A percentile compares a stretch with the other conserved stretches of the same genome.
Evolutionary conservation across 1,140 invertebrate genomes (phyloP).

Genomic region (Camponotus pennsylvanicus): DNA sequence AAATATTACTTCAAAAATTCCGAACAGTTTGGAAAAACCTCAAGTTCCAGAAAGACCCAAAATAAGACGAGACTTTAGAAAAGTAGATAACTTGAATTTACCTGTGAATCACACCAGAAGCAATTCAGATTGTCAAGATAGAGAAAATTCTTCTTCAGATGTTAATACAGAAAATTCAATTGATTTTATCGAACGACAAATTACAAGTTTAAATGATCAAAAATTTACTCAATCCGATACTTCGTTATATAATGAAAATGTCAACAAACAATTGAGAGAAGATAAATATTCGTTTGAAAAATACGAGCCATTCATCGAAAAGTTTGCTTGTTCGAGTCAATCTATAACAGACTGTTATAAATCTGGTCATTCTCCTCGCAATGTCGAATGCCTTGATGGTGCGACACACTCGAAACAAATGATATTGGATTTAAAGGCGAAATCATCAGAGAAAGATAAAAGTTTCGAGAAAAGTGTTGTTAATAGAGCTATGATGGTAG

Average conservation of each 20-base stretch:
- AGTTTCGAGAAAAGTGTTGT: conserved; percentile 83
- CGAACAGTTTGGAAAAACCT: conserved; percentile 71
- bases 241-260: conserved; percentile 58
- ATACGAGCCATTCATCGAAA: conserved; percentile 74
- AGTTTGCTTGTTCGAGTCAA: conserved; percentile 68
- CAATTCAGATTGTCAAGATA: conserved; percentile 67
- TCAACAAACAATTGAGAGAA: conserved; percentile 72
- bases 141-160: conserved; percentile 73
- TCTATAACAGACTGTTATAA: conserved; percentile 59
- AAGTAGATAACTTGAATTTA: conserved; percentile 54
- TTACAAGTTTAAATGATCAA: conserved; percentile 54
- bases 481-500: conserved; percentile 86
- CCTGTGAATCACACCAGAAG: conserved; percentile 55
- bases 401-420: conserved; percentile 72
- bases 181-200: conserved; percentile 75
- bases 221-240: conserved; percentile 56
- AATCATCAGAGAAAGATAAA: conserved; percentile 79
- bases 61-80: conserved; percentile 70
- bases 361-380: conserved; percentile 62
- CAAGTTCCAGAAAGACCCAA: conserved; percentile 68
- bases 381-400: conserved; percentile 75
- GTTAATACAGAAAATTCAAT: conserved; percentile 78
- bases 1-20: conserved; percentile 40
- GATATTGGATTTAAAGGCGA: conserved; percentile 66
- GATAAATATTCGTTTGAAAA: conserved; percentile 70